A percentile compares a stretch with the other conserved stretches of the same genome.
These are phyloP conservation scores for Borostomias antarcticus DNA, from an alignment of 2,797 vertebrate genomes.

Conservation along the genomic window DNA sequence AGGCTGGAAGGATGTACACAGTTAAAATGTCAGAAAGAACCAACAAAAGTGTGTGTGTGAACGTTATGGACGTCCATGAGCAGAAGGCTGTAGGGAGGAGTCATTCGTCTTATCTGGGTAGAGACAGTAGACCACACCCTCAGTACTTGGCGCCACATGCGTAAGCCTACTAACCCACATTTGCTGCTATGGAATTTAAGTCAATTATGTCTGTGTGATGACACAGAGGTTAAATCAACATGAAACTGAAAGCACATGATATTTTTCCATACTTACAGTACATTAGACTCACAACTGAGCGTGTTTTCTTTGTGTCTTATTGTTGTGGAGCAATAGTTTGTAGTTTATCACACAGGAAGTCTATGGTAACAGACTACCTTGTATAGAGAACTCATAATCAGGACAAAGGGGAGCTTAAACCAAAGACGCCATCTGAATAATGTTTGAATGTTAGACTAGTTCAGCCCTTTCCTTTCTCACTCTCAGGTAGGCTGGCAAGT, in stretches of 20 bases:
- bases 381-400: too few relatives aligned
- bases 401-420: not conserved
- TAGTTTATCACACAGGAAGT: too few relatives aligned
- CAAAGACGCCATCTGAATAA: not conserved
- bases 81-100: slow-evolving; percentile 33
- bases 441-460: not conserved
- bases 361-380: too few relatives aligned
- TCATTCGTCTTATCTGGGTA: slow-evolving; percentile 55
- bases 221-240: not conserved
- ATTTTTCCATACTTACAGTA: not conserved
- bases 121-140: slow-evolving; percentile 66
- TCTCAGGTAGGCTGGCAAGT: slow-evolving; percentile 76
- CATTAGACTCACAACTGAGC: not conserved
- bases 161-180: not conserved
- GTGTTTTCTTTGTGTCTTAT: too few relatives aligned
- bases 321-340: too few relatives aligned
- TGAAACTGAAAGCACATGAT: not conserved
- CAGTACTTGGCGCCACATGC: slow-evolving; percentile 22
- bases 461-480: not conserved
- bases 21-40: not conserved
- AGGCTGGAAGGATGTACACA: not conserved
- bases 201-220: not conserved
- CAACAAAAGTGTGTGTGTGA: not conserved
- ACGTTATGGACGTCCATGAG: slow-evolving; percentile 12
- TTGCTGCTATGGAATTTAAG: not conserved